Conservation (phyloP, 2,113 vertebrate genomes). For the Cottus gobio region DNA sequence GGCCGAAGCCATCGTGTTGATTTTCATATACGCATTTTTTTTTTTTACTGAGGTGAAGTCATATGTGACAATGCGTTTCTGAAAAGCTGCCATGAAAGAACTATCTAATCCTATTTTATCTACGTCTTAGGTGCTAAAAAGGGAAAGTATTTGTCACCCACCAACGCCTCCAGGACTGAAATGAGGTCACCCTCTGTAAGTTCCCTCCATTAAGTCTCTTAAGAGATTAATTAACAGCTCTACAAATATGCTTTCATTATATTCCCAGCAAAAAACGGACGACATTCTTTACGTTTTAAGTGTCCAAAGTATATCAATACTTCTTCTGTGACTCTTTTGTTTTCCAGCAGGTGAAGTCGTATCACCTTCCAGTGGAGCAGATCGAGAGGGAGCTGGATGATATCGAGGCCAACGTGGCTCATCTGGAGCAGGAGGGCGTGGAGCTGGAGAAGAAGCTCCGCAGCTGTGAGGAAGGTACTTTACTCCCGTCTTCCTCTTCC, state of each 20-base stretch:
- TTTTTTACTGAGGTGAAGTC: conserved; percentile 50
- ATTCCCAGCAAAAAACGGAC: conserved; percentile 50
- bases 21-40: conserved; percentile 32
- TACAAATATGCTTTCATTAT: conserved; percentile 74
- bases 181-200: conserved; percentile 81
- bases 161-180: conserved; percentile 74
- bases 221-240: conserved; percentile 81
- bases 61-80: conserved; percentile 67
- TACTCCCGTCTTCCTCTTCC: neutral
- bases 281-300: conserved; percentile 63
- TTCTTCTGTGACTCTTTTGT: conserved; percentile 32
- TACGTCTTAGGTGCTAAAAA: conserved; percentile 81
- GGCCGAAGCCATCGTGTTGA: conserved; percentile 47
- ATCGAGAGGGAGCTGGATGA: conserved; percentile 87
- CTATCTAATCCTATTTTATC: conserved; percentile 78
- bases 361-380: conserved; percentile 83
- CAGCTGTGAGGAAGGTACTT: conserved; percentile 88
- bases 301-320: conserved; percentile 45
- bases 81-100: conserved; percentile 68
- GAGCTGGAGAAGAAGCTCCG: conserved; percentile 91
- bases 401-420: conserved; percentile 88
- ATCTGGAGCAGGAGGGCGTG: conserved; percentile 89
- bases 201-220: conserved; percentile 79
- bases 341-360: conserved; percentile 77
- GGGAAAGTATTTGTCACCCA: conserved; percentile 77